A percentile compares a stretch with the other conserved stretches of the same genome.
Evolutionary conservation across 2,888 invertebrate genomes (phyloP).

Genomic region (Orthosia gracilis): DNA sequence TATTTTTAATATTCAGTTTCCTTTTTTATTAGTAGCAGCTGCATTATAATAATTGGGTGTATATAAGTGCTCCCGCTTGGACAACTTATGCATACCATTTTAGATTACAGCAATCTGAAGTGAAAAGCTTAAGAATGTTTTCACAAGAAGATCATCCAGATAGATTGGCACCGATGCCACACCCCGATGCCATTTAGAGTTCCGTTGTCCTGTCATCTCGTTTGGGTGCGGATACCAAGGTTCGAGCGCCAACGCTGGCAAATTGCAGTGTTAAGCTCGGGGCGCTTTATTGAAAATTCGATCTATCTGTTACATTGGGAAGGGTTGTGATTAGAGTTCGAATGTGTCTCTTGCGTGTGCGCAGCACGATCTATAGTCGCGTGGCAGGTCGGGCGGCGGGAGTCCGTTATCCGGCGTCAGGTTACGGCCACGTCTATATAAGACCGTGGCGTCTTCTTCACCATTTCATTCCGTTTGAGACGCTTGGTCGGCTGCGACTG

Average conservation of each 20-base stretch:
- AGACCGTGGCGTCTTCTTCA: slow-evolving; percentile 90
- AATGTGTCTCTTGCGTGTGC: slow-evolving; percentile 77
- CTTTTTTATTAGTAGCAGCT: no score
- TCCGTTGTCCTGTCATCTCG: slow-evolving; percentile 83
- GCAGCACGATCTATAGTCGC: slow-evolving; percentile 79
- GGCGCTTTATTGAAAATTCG: slow-evolving; percentile 90
- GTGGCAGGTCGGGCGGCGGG: slow-evolving; percentile 75
- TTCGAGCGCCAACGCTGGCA: slow-evolving; percentile 81
- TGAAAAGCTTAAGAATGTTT: slow-evolving; percentile 16
- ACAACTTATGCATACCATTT: not conserved
- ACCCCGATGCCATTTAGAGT: slow-evolving; percentile 79
- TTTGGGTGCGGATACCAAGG: slow-evolving; percentile 75
- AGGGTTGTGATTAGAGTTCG: slow-evolving; percentile 71
- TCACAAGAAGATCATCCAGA: slow-evolving; percentile 47
- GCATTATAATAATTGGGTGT: no score
- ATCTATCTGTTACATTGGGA: slow-evolving; percentile 86
- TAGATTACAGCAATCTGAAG: not conserved
- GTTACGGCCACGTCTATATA: slow-evolving; percentile 91
- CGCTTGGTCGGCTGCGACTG: slow-evolving; percentile 82
- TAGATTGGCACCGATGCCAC: slow-evolving; percentile 58
- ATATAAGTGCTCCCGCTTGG: no score
- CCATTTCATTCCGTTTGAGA: slow-evolving; percentile 90
- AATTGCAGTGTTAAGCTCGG: slow-evolving; percentile 88
- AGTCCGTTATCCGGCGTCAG: slow-evolving; percentile 91
- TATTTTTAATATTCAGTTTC: no score